Evolutionary conservation across 2,888 invertebrate genomes (phyloP).

Genomic region (Acanthopleura granulata): DNA sequence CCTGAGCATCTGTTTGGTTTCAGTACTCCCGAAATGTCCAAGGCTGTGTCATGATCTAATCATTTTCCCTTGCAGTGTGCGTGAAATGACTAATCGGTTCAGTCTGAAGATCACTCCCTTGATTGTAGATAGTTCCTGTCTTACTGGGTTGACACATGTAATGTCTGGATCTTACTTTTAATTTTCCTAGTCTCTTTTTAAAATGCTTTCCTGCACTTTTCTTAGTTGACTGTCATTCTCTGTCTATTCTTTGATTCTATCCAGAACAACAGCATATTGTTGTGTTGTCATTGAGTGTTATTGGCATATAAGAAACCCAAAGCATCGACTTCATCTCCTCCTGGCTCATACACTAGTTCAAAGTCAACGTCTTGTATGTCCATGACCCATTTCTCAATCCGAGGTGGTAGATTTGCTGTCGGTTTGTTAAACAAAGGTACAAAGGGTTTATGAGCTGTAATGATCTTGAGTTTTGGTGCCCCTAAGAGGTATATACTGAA

Average conservation of each 20-base stretch:
- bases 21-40: no score
- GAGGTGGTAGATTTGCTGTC: conserved; percentile 20
- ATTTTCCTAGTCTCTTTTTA: not conserved
- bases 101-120: no score
- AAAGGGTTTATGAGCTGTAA: conserved; percentile 30
- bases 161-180: not conserved
- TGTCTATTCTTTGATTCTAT: conserved; percentile 4
- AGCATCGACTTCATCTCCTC: no score
- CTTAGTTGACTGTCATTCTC: not conserved
- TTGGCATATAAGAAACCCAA: no score
- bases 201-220: not conserved
- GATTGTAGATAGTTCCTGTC: no score
- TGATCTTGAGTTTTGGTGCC: conserved; percentile 30
- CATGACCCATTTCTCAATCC: conserved; percentile 28
- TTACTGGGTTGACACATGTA: conserved; percentile 27
- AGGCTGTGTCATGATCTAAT: no score
- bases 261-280: not conserved
- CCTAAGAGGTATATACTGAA: no score
- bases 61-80: no score
- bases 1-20: no score
- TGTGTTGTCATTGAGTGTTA: conserved; percentile 12
- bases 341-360: conserved; percentile 23
- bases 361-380: conserved; percentile 26
- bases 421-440: conserved; percentile 27
- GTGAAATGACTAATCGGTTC: no score